These are phyloP conservation scores for Rhabdomys pumilio DNA, from an alignment of 2,797 vertebrate genomes.

Conservation along the genomic window DNA sequence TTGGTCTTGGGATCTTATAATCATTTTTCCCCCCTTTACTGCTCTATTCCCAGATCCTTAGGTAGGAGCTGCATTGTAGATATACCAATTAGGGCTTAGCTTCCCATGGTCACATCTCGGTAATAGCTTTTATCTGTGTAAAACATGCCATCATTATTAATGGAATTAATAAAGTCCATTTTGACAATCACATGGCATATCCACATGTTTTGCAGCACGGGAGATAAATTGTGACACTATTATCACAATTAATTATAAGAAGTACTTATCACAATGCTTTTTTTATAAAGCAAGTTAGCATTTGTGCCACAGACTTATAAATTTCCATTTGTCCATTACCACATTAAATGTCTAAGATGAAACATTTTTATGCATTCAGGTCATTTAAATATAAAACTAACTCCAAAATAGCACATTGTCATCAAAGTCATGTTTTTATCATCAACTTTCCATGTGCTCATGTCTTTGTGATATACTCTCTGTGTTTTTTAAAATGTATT, in stretches of 20 bases:
- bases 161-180: not conserved
- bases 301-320: not conserved
- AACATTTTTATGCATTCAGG: not conserved
- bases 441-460: not conserved
- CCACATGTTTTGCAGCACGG: not conserved
- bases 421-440: not conserved
- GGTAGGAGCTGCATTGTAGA: not conserved
- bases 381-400: not conserved
- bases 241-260: not conserved
- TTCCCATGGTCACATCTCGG: not conserved
- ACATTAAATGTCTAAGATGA: not conserved
- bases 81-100: not conserved
- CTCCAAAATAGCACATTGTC: not conserved
- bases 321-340: not conserved
- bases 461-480: constrained; percentile 19
- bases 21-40: not conserved
- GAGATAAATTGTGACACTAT: too few species aligned
- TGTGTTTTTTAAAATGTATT: constrained; percentile 59
- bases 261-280: not conserved
- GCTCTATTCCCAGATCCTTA: not conserved
- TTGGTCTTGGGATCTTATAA: not conserved
- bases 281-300: not conserved
- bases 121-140: not conserved
- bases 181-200: not conserved
- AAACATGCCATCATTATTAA: not conserved